Evolutionary conservation across 2,888 invertebrate genomes (phyloP).

Genomic region (Drosophila multiciliata): DNA sequence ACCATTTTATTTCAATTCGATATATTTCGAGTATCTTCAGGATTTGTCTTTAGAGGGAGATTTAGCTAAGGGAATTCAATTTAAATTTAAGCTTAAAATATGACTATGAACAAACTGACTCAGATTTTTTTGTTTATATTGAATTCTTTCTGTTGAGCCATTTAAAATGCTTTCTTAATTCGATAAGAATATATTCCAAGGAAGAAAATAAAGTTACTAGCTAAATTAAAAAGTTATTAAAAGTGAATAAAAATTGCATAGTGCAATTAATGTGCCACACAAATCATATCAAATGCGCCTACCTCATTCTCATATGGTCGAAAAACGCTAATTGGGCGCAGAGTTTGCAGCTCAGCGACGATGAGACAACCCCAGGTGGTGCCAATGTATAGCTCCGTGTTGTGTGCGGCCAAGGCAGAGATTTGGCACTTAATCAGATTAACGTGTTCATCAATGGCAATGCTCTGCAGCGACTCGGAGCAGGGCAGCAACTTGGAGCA

Average conservation of each 20-base stretch:
- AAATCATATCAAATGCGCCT: conserved; percentile 41
- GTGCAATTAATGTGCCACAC: background rate
- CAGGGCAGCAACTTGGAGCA: conserved; percentile 96
- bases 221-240: background rate
- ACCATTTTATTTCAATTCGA: background rate
- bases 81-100: background rate
- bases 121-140: background rate
- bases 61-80: background rate
- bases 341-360: conserved; percentile 91
- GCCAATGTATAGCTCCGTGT: conserved; percentile 93
- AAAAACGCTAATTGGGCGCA: conserved; percentile 96
- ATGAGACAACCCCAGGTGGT: conserved; percentile 98
- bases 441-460: conserved; percentile 94
- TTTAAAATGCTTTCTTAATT: background rate
- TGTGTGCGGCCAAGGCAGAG: conserved; percentile 87
- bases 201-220: background rate
- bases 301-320: conserved; percentile 95
- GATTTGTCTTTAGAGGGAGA: background rate
- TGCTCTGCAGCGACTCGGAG: conserved; percentile 95
- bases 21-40: background rate
- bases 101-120: background rate
- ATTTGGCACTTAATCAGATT: conserved; percentile 91
- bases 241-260: background rate
- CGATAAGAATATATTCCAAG: background rate
- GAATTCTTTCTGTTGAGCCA: background rate